phyloP scores from a whole-genome alignment of 1,140 invertebrate species.

The Cyclina sinensis region DNA sequence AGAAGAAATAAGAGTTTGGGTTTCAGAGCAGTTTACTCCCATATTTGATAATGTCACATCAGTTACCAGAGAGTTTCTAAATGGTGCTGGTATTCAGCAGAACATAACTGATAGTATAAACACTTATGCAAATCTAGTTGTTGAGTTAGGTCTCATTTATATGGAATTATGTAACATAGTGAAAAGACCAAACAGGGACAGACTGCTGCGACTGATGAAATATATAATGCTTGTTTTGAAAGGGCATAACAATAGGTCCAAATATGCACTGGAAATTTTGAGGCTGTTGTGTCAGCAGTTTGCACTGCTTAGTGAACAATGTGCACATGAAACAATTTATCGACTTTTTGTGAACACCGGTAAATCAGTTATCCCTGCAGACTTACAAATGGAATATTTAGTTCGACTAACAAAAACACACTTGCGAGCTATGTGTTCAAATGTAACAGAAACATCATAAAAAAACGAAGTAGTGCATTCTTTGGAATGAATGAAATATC shows the following conservation, averaged over 20 bases:
- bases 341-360: conserved; percentile 39
- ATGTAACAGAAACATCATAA: conserved; percentile 1
- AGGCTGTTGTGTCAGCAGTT: no score
- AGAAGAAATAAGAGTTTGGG: conserved; percentile 48
- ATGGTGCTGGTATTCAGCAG: neutral
- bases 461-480: conserved; percentile 27
- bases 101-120: conserved; percentile 33
- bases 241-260: conserved; percentile 65
- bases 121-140: conserved; percentile 40
- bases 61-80: conserved; percentile 4
- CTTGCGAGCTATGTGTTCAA: conserved; percentile 33
- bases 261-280: conserved; percentile 41
- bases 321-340: neutral
- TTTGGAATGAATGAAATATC: conserved; percentile 27
- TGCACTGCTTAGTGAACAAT: conserved; percentile 24
- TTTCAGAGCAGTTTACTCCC: neutral
- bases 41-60: conserved; percentile 19
- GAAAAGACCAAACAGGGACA: conserved; percentile 52
- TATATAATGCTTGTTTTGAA: conserved; percentile 67
- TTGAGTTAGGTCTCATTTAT: conserved; percentile 63
- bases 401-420: conserved; percentile 41
- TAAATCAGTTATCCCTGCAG: neutral
- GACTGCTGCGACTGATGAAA: conserved; percentile 63
- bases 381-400: no score
- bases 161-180: conserved; percentile 45